These are phyloP conservation scores for Iguana delicatissima DNA, from an alignment of 2,797 vertebrate genomes.

Conservation along the genomic window DNA sequence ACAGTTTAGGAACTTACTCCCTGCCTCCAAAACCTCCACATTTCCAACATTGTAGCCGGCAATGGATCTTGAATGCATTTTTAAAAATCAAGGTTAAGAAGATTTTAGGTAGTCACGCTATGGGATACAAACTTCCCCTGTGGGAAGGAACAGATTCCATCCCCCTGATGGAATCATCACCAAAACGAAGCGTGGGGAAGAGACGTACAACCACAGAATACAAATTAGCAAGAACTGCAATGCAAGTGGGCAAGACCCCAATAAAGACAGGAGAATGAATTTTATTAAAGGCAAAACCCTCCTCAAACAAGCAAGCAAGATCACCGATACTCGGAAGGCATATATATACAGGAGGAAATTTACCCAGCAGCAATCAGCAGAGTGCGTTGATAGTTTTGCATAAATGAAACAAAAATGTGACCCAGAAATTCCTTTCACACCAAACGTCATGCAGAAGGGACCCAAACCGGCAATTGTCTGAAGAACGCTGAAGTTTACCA, in stretches of 20 bases:
- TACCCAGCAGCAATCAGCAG: too few species aligned
- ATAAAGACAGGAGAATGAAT: too few species aligned
- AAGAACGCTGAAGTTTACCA: too few species aligned
- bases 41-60: not conserved
- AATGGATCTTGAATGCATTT: not conserved
- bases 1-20: too few species aligned
- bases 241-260: too few species aligned
- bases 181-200: not conserved
- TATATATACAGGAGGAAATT: not conserved
- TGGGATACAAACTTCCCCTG: not conserved
- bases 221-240: not conserved
- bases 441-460: too few species aligned
- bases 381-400: too few species aligned
- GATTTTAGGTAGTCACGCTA: not conserved
- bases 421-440: too few species aligned
- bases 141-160: too few species aligned
- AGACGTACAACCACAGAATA: not conserved
- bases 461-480: too few species aligned
- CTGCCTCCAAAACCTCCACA: not conserved
- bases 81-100: not conserved
- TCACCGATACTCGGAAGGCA: not conserved
- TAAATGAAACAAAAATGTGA: too few species aligned
- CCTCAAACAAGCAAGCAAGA: not conserved
- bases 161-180: not conserved
- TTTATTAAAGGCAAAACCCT: too few species aligned